Conservation (phyloP, 2,113 vertebrate genomes). For the Planiliza haematocheilus region DNA sequence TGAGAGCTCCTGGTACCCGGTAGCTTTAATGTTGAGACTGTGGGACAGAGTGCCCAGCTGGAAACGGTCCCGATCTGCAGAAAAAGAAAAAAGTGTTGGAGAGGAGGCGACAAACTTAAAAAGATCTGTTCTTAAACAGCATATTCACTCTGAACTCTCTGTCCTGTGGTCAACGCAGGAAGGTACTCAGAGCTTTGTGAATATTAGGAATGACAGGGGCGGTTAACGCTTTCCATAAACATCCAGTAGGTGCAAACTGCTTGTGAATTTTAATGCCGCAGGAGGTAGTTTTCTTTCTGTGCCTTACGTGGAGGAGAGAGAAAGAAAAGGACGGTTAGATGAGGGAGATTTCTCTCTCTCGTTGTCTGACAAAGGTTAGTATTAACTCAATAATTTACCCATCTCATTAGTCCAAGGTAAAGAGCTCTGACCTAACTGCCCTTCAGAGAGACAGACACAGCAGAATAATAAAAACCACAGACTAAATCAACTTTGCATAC, state of each 20-base stretch:
- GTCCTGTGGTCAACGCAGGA: no score
- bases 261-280: slow-evolving; percentile 91
- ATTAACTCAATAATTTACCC: slow-evolving; percentile 78
- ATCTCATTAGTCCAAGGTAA: slow-evolving; percentile 77
- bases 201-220: slow-evolving; percentile 98
- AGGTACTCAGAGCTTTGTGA: slow-evolving; percentile 85
- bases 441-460: slow-evolving; percentile 69
- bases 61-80: slow-evolving; percentile 94
- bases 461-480: slow-evolving; percentile 67
- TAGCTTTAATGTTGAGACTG: slow-evolving; percentile 89
- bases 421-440: slow-evolving; percentile 70
- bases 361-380: slow-evolving; percentile 68
- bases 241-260: slow-evolving; percentile 88
- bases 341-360: slow-evolving; percentile 48
- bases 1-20: slow-evolving; percentile 94
- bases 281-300: slow-evolving; percentile 74
- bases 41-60: slow-evolving; percentile 97
- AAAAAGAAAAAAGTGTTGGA: background rate
- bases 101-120: no score
- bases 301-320: slow-evolving; percentile 50
- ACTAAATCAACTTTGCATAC: slow-evolving; percentile 52
- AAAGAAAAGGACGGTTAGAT: slow-evolving; percentile 48
- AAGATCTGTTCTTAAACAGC: no score
- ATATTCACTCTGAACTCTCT: no score
- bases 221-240: slow-evolving; percentile 95